Evolutionary conservation across 2,113 vertebrate genomes (phyloP).

Genomic region (Zosterops borbonicus): DNA sequence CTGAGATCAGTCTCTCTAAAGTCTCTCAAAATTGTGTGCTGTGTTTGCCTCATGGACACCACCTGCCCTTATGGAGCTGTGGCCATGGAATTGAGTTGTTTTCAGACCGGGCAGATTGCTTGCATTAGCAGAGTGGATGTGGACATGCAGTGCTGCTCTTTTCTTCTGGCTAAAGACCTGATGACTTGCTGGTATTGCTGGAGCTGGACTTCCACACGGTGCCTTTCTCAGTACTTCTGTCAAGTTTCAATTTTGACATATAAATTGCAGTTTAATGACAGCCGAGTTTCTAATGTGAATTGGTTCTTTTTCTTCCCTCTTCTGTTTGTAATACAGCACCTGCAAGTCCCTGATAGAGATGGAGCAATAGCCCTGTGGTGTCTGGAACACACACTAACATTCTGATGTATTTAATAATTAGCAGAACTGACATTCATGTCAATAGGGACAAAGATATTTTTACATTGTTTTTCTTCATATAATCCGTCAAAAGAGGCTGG

Average conservation of each 20-base stretch:
- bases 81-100: not conserved
- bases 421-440: not conserved
- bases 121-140: slow-evolving; percentile 27
- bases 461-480: not conserved
- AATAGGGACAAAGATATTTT: not conserved
- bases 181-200: not conserved
- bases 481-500: not conserved
- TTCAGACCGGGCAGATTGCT: not conserved
- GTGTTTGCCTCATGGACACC: not conserved
- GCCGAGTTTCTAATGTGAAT: not conserved
- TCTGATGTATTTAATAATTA: not conserved
- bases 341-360: not conserved
- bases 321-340: not conserved
- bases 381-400: not conserved
- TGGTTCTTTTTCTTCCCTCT: not conserved
- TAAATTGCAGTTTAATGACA: not conserved
- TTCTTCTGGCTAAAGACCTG: not conserved
- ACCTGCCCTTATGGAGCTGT: not conserved
- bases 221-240: not conserved
- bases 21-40: not conserved
- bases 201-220: not conserved
- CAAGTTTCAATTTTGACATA: not conserved
- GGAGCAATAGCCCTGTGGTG: not conserved
- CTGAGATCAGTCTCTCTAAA: not conserved
- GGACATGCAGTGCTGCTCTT: not conserved